Base-by-base conservation (phyloP, 2,888 invertebrate genomes). In the Melanchra persicariae region DNA sequence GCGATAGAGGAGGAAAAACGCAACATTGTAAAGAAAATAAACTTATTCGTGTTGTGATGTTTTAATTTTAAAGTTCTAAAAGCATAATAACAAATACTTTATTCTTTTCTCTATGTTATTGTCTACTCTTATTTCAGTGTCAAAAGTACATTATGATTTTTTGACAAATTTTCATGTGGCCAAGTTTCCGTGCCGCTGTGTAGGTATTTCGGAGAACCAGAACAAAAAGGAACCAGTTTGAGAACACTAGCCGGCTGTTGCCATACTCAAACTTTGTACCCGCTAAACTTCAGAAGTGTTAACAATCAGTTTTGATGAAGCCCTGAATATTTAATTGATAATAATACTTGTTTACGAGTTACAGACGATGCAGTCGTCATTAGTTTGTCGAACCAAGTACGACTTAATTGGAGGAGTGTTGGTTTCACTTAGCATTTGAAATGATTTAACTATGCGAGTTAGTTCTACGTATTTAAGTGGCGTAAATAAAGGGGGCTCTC, bases 201-300 rank as follows among this genome's bases (percentile, higher is more conserved):
- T n/a, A n/a, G n/a, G 43, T 43, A 19, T 37, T 58, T 58, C 19
- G 12, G 34, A 22, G 37, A 22, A 9, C 12, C 40, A 37, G 22
- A 34, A 61, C n/a, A 19, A 43, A 49, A 52, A 17, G 26, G 40
- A 40, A 26, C n/a, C 37, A 58, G 67, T 34, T 54, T 0, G 49
- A 76, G 26, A 76, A 77, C 19, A 75, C 49, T 66, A 67, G 15
- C 26, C 12, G 22, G 19, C 30, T 68, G 59, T 22, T 54, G 17
- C 17, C 17, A 57, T 34, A 54, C 19, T 26, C 5, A 30, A 59
- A 54, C 45, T 59, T 76, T 54, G 24, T 24, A 40, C 19, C 19
- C 9, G 15, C 37, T 47, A 24, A 26, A 47, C 19, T 37, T 47
- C n/a, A 30, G 4, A 70, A 52, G 26, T 30, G 22, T 22, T 45